A percentile compares a stretch with the other conserved stretches of the same genome.
These are phyloP conservation scores for Ammospiza maritima DNA, from an alignment of 2,797 vertebrate genomes.

Conservation along the genomic window DNA sequence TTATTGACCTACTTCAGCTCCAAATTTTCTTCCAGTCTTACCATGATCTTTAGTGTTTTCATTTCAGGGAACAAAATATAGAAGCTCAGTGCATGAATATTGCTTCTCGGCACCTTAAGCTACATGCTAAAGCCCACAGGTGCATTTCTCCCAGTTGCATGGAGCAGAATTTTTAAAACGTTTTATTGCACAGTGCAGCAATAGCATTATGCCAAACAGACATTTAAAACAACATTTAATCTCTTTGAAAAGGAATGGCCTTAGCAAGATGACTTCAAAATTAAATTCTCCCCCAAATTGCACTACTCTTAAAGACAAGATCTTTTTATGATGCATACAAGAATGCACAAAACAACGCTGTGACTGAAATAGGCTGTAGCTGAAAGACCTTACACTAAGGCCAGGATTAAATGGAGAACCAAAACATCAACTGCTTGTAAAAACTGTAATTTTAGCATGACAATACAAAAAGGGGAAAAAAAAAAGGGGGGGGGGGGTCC, in stretches of 20 bases:
- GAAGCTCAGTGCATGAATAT: neutral
- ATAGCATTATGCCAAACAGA: neutral
- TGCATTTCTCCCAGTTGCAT: neutral
- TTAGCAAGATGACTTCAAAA: neutral
- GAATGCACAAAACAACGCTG: neutral
- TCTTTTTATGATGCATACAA: neutral
- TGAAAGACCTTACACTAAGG: neutral
- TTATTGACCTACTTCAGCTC: neutral
- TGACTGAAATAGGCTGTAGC: neutral
- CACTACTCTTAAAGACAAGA: neutral
- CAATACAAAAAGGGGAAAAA: neutral
- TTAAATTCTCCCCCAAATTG: neutral
- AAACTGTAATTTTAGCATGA: neutral
- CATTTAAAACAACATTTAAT: neutral
- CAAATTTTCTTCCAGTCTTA: neutral
- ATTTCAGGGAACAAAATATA: neutral
- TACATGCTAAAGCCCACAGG: neutral
- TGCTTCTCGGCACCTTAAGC: neutral
- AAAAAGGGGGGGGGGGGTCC: no score
- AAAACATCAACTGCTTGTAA: neutral
- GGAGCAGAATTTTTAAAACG: neutral
- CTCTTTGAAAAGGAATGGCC: neutral
- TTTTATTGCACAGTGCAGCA: neutral
- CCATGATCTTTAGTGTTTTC: neutral
- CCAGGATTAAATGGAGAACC: neutral